Evolutionary conservation across 2,797 vertebrate genomes (phyloP).

Genomic region (Halcyon badia): DNA sequence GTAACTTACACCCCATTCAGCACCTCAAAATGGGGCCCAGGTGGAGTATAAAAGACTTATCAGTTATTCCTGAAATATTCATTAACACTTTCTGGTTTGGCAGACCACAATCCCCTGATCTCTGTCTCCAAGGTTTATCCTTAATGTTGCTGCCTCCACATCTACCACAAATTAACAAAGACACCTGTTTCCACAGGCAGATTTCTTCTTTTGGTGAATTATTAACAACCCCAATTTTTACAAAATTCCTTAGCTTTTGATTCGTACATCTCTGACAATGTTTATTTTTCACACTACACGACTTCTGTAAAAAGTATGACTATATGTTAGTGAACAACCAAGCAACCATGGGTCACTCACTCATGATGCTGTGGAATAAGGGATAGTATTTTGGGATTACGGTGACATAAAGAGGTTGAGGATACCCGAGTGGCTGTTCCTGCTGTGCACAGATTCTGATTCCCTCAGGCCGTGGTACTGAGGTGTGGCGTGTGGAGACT

Average conservation of each 20-base stretch:
- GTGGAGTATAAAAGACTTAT: not conserved
- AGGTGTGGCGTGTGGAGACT: not conserved
- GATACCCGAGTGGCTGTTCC: not conserved
- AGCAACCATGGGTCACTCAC: not conserved
- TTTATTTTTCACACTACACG: rapidly evolving
- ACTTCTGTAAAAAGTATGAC: not conserved
- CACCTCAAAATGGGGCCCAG: not conserved
- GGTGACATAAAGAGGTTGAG: not conserved
- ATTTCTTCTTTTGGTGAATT: not conserved
- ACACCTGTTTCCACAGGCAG: not conserved
- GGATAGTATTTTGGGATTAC: not conserved
- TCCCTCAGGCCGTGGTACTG: not conserved
- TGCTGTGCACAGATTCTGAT: not conserved
- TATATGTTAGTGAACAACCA: not conserved
- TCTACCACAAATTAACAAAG: rapidly evolving
- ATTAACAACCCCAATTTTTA: not conserved
- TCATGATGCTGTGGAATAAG: rapidly evolving
- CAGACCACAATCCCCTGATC: rapidly evolving
- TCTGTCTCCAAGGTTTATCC: rapidly evolving
- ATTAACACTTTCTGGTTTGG: not conserved
- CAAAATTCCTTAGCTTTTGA: not conserved
- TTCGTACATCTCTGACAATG: not conserved
- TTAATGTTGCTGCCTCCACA: not conserved
- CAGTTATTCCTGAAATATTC: not conserved
- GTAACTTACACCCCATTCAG: not conserved